Percentiles rank a stretch among this genome's conserved stretches.
phyloP scores from a whole-genome alignment of 1,140 invertebrate species.

The Atta cephalotes region DNA sequence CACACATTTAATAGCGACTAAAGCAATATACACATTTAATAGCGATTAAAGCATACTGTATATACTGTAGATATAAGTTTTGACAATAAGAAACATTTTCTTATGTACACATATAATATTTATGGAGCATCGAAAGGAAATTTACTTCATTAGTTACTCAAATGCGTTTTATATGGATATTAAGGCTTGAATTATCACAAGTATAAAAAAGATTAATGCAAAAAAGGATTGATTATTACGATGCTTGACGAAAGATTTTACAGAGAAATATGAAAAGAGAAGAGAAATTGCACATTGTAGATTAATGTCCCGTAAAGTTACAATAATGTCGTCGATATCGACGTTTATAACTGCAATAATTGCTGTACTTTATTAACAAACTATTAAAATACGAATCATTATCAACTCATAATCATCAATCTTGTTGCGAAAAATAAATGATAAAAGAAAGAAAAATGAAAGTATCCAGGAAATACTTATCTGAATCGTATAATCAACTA shows the following conservation, averaged over 20 bases:
- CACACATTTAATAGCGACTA: background rate
- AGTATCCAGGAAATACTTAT: conserved; percentile 26
- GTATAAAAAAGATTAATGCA: conserved; percentile 25
- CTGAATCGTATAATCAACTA: conserved; percentile 43
- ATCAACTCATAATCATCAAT: conserved; percentile 39
- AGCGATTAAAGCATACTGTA: conserved; percentile 1
- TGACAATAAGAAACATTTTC: background rate
- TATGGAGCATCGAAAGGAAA: conserved; percentile 3
- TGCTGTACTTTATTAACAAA: conserved; percentile 61
- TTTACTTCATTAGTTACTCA: background rate
- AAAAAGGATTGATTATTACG: conserved; percentile 32
- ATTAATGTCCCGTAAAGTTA: conserved; percentile 55
- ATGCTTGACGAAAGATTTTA: background rate
- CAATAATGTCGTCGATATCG: conserved; percentile 23
- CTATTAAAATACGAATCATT: conserved; percentile 28
- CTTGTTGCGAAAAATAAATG: background rate
- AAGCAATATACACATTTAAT: background rate
- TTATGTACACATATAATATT: background rate
- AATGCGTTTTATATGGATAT: conserved; percentile 11
- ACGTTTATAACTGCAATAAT: conserved; percentile 61
- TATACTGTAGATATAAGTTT: background rate
- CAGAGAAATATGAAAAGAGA: background rate
- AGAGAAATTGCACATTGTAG: conserved; percentile 19
- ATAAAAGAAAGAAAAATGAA: too few relatives aligned
- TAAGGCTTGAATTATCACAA: background rate